Conservation (phyloP, 2,888 invertebrate species). For the Phrixothrix hirtus region DNA sequence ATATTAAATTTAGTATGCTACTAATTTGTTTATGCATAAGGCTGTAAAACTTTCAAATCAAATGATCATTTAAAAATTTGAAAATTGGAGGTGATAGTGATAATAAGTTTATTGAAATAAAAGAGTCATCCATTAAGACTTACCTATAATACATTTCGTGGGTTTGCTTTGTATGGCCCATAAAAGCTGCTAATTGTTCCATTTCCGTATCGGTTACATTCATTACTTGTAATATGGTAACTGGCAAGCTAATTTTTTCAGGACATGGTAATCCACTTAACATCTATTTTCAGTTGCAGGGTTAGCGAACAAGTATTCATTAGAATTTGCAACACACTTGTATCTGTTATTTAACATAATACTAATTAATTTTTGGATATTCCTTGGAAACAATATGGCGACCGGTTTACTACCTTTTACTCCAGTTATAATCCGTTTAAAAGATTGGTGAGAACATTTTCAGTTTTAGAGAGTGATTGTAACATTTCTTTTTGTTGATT, state of each 20-base stretch:
- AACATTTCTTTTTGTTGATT: conserved; percentile 26
- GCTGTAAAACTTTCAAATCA: too few relatives aligned
- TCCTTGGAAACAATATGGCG: conserved; percentile 32
- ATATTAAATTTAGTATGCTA: too few relatives aligned
- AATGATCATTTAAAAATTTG: too few relatives aligned
- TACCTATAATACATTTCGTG: too few relatives aligned
- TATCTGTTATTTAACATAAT: conserved; percentile 24
- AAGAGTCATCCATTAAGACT: too few relatives aligned
- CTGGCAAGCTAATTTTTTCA: conserved; percentile 36
- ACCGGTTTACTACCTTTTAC: conserved; percentile 35
- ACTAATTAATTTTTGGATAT: conserved; percentile 23
- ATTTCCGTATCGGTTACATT: too few relatives aligned
- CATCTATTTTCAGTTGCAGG: conserved; percentile 27
- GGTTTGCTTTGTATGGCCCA: too few relatives aligned
- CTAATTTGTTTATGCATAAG: too few relatives aligned
- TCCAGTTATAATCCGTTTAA: conserved; percentile 33
- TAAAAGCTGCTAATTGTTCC: too few relatives aligned
- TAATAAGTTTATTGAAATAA: too few relatives aligned
- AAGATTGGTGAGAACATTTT: conserved; percentile 29
- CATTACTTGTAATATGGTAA: conserved; percentile 33
- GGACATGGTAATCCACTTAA: conserved; percentile 34
- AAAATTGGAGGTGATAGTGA: too few relatives aligned
- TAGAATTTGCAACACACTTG: conserved; percentile 26
- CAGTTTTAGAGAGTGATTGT: conserved; percentile 17
- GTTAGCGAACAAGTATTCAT: conserved; percentile 37